Evolutionary conservation across 2,797 vertebrate species (phyloP).

Genomic region (Leucoraja ocellata): DNA sequence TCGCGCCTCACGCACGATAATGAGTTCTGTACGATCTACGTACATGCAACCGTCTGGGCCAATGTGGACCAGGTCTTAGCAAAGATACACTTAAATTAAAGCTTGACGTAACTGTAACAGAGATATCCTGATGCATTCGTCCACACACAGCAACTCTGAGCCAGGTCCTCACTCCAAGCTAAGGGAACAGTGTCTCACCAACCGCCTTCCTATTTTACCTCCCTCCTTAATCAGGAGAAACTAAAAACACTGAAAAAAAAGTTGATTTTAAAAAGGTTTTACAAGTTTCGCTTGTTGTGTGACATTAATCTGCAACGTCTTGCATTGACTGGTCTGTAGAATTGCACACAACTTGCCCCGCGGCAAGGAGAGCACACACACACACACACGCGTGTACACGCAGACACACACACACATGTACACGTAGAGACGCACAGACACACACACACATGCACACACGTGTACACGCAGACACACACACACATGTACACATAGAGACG

Average conservation of each 20-base stretch:
- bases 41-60: neutral
- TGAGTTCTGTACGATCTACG: slow-evolving; percentile 22
- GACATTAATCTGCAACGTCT: neutral
- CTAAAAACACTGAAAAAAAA: slow-evolving; percentile 24
- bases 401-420: neutral
- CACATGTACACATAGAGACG: no score
- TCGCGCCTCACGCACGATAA: neutral
- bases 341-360: neutral
- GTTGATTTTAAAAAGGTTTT: neutral
- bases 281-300: neutral
- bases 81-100: slow-evolving; percentile 11
- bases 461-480: no score
- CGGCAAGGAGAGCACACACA: neutral
- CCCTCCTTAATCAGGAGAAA: neutral
- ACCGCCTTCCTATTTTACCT: neutral
- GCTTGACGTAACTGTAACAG: neutral
- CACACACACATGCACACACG: no score
- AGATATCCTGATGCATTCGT: neutral
- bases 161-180: neutral
- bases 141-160: neutral
- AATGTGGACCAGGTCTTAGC: neutral
- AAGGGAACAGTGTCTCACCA: neutral
- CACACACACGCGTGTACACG: neutral
- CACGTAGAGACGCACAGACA: no score
- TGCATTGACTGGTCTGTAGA: neutral